These are phyloP conservation scores for Macrochelys suwanniensis DNA, from an alignment of 2,797 vertebrate species.

Conservation along the genomic window DNA sequence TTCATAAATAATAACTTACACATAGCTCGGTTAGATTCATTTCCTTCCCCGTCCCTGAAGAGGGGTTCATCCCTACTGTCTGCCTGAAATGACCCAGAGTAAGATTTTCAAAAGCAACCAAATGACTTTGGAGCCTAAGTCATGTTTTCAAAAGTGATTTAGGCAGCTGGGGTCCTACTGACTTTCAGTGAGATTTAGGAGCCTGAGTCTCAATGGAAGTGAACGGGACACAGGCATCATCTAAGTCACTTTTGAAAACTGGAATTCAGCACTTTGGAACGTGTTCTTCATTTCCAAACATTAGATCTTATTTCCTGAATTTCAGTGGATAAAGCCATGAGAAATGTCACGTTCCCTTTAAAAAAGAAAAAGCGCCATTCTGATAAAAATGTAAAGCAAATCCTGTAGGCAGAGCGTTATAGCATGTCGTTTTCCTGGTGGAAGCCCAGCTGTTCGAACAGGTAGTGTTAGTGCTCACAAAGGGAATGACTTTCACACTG, in stretches of 20 bases:
- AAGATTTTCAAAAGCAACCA: neutral
- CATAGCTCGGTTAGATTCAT: neutral
- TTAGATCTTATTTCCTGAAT: neutral
- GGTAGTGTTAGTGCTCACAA: neutral
- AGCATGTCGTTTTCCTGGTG: neutral
- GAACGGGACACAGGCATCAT: rapidly evolving
- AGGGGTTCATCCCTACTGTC: neutral
- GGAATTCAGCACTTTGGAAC: neutral
- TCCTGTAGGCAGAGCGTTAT: neutral
- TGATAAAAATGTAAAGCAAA: slow-evolving; percentile 18
- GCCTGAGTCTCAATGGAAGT: neutral
- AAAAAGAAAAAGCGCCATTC: slow-evolving; percentile 45
- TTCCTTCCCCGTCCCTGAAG: neutral
- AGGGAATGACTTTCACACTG: neutral
- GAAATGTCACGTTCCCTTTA: slow-evolving; percentile 57
- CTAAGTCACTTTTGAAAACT: neutral
- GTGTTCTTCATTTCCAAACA: slow-evolving; percentile 9
- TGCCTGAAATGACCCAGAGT: neutral
- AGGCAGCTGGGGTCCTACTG: neutral
- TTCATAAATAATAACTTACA: neutral
- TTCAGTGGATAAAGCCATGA: slow-evolving; percentile 61
- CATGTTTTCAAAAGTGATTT: neutral
- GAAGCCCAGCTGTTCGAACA: neutral
- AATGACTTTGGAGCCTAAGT: neutral
- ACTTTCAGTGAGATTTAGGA: neutral